These are phyloP conservation scores for Xestia ashworthii DNA, from an alignment of 2,888 invertebrate genomes.

Conservation along the genomic window DNA sequence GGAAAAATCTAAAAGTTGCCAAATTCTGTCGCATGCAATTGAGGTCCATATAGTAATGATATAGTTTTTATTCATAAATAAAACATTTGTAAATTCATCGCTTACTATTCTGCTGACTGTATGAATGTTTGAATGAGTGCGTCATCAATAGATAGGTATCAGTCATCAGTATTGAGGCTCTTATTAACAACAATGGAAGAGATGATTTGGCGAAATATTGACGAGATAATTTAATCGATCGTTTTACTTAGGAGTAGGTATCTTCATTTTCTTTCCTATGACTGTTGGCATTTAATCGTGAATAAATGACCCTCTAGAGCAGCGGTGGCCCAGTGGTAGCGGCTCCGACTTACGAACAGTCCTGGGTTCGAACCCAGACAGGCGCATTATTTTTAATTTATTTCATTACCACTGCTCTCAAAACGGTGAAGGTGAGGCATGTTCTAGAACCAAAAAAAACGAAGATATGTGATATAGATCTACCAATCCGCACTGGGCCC, in stretches of 20 bases:
- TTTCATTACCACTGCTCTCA: no score
- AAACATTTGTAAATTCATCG: background rate
- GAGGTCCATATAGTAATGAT: no score
- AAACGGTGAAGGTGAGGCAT: no score
- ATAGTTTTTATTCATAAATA: background rate
- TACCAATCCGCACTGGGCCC: no score
- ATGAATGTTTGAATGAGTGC: constrained; percentile 37
- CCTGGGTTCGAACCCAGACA: no score
- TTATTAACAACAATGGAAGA: constrained; percentile 58
- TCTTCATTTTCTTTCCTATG: constrained; percentile 1
- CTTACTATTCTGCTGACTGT: constrained; percentile 17
- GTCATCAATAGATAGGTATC: constrained; percentile 64
- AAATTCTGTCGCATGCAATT: no score
- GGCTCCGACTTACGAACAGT: no score
- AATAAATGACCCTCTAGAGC: background rate
- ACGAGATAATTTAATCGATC: constrained; percentile 15
- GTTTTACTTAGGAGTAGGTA: background rate
- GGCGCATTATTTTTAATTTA: no score
- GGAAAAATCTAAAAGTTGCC: no score
- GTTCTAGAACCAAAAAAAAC: no score
- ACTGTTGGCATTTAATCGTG: background rate
- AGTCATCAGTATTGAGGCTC: constrained; percentile 52
- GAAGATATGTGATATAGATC: no score
- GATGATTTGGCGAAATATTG: constrained; percentile 60
- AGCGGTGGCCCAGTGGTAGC: no score